phyloP scores from a whole-genome alignment of 2,113 vertebrate species.

The Syngnathus scovelli region DNA sequence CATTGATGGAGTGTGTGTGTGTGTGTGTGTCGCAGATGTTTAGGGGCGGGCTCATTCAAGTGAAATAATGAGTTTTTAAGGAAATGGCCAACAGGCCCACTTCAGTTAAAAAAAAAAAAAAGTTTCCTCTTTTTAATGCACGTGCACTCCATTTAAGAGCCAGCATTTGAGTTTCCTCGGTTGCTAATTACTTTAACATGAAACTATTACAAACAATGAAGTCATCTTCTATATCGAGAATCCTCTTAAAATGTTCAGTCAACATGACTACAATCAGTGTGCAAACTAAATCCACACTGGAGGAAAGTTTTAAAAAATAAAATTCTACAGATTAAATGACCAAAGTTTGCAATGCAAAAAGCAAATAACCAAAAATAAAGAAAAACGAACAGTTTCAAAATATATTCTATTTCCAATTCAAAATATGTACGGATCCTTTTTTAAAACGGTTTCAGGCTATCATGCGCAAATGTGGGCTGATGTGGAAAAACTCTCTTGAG shows the following conservation, averaged over 20 bases:
- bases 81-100: conserved; percentile 35
- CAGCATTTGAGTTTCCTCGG: not conserved
- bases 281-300: not conserved
- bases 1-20: conserved; percentile 44
- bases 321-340: too few species aligned
- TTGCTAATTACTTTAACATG: not conserved
- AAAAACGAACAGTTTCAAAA: too few species aligned
- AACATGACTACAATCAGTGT: not conserved
- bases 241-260: not conserved
- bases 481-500: too few species aligned
- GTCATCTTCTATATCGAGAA: not conserved
- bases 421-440: too few species aligned
- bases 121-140: conserved; percentile 18
- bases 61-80: conserved; percentile 45
- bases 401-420: too few species aligned
- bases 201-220: not conserved
- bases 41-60: conserved; percentile 17
- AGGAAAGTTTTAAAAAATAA: too few species aligned
- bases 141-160: conserved; percentile 4
- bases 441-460: not conserved
- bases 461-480: not conserved
- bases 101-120: conserved; percentile 13
- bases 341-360: too few species aligned
- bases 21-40: conserved; percentile 38
- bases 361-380: too few species aligned